phyloP scores from a whole-genome alignment of 2,888 invertebrate species.

The Rhagonycha fulva region DNA sequence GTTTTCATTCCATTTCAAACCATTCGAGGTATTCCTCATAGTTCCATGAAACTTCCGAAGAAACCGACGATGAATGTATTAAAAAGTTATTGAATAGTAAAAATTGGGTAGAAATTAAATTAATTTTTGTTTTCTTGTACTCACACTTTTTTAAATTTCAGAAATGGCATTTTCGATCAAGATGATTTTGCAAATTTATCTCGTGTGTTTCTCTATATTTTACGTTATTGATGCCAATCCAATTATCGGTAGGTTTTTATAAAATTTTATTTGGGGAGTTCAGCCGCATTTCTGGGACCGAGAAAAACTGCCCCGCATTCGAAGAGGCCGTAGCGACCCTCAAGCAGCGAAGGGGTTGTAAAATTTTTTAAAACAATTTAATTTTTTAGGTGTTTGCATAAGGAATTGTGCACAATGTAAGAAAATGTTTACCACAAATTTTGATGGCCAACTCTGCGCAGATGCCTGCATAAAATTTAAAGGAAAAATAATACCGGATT shows the following conservation, averaged over 20 bases:
- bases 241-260: background rate
- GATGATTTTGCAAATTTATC: background rate
- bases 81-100: background rate
- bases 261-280: background rate
- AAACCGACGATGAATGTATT: background rate
- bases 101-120: background rate
- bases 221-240: background rate
- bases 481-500: conserved; percentile 84
- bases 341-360: no score
- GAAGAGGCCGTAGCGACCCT: no score
- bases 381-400: conserved; percentile 68
- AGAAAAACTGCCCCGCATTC: no score
- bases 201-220: background rate
- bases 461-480: conserved; percentile 83
- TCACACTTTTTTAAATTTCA: background rate
- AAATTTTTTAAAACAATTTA: background rate
- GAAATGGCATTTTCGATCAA: background rate
- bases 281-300: background rate
- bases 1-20: conserved; percentile 20
- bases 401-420: conserved; percentile 90
- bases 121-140: background rate
- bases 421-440: conserved; percentile 85
- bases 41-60: background rate
- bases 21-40: background rate
- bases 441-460: conserved; percentile 84